phyloP scores from a whole-genome alignment of 2,888 invertebrate species.

The Plutella xylostella region DNA sequence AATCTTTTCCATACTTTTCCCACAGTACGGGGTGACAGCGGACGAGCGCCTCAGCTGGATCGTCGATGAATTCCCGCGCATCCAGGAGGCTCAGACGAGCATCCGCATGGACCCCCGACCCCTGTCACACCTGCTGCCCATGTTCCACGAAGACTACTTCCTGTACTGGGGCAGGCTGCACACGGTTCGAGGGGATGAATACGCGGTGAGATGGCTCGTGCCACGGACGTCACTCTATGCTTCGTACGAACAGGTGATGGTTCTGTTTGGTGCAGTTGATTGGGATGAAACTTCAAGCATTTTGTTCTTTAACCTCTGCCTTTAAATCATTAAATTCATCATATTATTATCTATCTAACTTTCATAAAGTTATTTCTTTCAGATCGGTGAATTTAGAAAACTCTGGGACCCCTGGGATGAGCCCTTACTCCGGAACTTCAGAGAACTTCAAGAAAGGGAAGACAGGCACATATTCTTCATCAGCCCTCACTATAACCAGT shows the following conservation, averaged over 20 bases:
- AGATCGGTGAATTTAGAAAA: slow-evolving; percentile 69
- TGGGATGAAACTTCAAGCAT: background rate
- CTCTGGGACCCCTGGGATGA: slow-evolving; percentile 63
- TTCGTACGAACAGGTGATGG: slow-evolving; percentile 69
- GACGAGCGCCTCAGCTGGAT: slow-evolving; percentile 50
- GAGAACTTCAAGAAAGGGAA: slow-evolving; percentile 51
- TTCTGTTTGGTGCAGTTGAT: background rate
- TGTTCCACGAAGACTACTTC: slow-evolving; percentile 73
- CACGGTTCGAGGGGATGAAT: slow-evolving; percentile 43
- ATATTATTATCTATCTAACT: background rate
- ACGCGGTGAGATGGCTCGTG: slow-evolving; percentile 72
- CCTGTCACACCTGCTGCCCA: slow-evolving; percentile 58
- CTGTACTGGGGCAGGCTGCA: slow-evolving; percentile 72
- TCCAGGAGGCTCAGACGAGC: slow-evolving; percentile 59
- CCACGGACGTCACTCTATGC: slow-evolving; percentile 68
- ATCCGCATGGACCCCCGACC: slow-evolving; percentile 61
- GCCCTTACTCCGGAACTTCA: slow-evolving; percentile 62
- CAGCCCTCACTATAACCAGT: slow-evolving; percentile 58
- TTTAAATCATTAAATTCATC: background rate
- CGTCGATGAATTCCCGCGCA: slow-evolving; percentile 53
- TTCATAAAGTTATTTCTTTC: background rate
- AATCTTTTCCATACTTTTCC: too few species aligned
- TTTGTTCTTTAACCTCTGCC: background rate
- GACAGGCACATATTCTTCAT: slow-evolving; percentile 63
- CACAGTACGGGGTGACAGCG: slow-evolving; percentile 58